Conservation (phyloP, 2,797 vertebrate species). For the Scolopax rusticola region DNA sequence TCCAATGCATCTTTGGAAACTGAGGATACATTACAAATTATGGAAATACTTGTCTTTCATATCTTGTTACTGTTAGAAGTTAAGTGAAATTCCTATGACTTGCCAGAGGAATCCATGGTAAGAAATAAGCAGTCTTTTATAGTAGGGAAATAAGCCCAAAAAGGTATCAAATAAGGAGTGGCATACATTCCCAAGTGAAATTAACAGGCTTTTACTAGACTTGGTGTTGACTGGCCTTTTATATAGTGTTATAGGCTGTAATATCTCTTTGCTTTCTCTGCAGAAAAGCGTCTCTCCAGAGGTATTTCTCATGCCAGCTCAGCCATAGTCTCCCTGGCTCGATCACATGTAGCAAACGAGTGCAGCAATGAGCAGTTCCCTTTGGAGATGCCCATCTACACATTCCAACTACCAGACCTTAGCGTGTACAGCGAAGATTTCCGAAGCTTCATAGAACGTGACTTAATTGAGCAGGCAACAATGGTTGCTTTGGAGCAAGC, state of each 20-base stretch:
- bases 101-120: neutral
- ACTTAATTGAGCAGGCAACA: constrained; percentile 97
- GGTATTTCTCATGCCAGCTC: constrained; percentile 99
- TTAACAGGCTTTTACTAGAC: neutral
- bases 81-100: neutral
- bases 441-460: constrained; percentile 95
- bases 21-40: neutral
- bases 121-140: neutral
- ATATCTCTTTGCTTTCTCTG: neutral
- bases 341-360: constrained; percentile 94
- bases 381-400: constrained; percentile 98
- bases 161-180: neutral
- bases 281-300: constrained; percentile 96
- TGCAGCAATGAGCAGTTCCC: constrained; percentile 95
- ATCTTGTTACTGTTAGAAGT: neutral
- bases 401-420: constrained; percentile 98
- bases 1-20: neutral
- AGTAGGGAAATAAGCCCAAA: neutral
- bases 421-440: constrained; percentile 99
- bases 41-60: neutral
- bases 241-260: neutral
- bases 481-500: constrained; percentile 98
- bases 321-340: constrained; percentile 95
- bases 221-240: neutral
- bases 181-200: neutral